Evolutionary conservation across 2,113 vertebrate genomes (phyloP).

Genomic region (Myocastor coypus): DNA sequence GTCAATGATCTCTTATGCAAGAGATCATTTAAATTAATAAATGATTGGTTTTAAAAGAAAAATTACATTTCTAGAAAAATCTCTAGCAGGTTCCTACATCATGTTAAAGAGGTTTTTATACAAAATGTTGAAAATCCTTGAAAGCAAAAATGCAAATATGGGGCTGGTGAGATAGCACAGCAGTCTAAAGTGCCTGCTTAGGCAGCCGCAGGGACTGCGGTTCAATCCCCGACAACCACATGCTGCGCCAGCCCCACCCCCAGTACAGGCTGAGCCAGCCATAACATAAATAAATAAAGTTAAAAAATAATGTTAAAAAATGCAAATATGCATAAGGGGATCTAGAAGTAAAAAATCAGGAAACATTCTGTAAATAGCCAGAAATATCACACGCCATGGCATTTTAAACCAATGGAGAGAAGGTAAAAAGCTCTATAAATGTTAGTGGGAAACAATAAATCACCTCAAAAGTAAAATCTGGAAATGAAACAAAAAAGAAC

Average conservation of each 20-base stretch:
- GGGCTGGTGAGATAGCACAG: no score
- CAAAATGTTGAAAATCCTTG: neutral
- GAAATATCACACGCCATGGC: neutral
- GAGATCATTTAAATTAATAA: neutral
- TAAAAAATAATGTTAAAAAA: no score
- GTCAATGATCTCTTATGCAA: neutral
- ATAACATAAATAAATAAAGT: no score
- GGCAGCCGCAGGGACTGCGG: no score
- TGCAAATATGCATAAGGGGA: neutral
- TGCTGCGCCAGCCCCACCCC: no score
- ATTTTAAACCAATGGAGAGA: neutral
- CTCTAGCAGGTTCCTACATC: neutral
- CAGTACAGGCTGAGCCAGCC: no score
- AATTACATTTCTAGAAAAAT: neutral
- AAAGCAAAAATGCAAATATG: neutral
- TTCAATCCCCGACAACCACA: no score
- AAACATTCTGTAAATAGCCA: neutral
- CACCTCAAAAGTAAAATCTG: neutral
- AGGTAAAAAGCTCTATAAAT: neutral
- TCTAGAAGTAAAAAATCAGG: neutral
- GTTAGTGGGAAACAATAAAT: neutral
- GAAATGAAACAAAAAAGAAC: neutral
- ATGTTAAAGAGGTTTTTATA: neutral
- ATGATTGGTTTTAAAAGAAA: neutral
- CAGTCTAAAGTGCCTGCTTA: no score